Evolutionary conservation across 2,113 vertebrate genomes (phyloP).

Genomic region (Misgurnus anguillicaudatus): DNA sequence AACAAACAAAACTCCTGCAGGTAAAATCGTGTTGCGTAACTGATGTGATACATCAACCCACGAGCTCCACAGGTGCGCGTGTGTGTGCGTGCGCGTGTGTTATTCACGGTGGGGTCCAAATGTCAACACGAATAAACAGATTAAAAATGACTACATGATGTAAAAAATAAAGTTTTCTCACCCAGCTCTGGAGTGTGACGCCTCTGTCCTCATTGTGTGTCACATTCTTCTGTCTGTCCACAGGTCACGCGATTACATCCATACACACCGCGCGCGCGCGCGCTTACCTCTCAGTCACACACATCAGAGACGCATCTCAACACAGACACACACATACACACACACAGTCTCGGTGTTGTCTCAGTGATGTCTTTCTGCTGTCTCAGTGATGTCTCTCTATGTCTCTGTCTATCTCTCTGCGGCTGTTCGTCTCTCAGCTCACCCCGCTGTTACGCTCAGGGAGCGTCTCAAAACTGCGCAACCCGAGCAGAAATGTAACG

Average conservation of each 20-base stretch:
- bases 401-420: slow-evolving; percentile 58
- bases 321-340: background rate
- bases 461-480: slow-evolving; percentile 61
- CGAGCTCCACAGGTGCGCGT: no score
- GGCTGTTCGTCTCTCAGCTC: slow-evolving; percentile 64
- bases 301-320: slow-evolving; percentile 23
- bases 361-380: slow-evolving; percentile 31
- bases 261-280: slow-evolving; percentile 29
- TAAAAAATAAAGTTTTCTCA: slow-evolving; percentile 57
- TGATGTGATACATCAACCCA: no score
- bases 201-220: slow-evolving; percentile 67
- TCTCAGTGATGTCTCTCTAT: slow-evolving; percentile 55
- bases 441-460: slow-evolving; percentile 59
- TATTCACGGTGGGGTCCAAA: no score
- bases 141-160: no score
- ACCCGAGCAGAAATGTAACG: slow-evolving; percentile 12
- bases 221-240: slow-evolving; percentile 53
- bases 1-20: no score
- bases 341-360: slow-evolving; percentile 22
- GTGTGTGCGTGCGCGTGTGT: no score
- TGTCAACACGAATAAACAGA: no score
- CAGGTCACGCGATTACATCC: slow-evolving; percentile 62
- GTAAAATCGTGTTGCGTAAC: no score
- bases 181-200: slow-evolving; percentile 69
- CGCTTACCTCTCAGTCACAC: slow-evolving; percentile 5